Base-by-base conservation (phyloP, 2,797 vertebrate species). In the Poeciliopsis turneri region DNA sequence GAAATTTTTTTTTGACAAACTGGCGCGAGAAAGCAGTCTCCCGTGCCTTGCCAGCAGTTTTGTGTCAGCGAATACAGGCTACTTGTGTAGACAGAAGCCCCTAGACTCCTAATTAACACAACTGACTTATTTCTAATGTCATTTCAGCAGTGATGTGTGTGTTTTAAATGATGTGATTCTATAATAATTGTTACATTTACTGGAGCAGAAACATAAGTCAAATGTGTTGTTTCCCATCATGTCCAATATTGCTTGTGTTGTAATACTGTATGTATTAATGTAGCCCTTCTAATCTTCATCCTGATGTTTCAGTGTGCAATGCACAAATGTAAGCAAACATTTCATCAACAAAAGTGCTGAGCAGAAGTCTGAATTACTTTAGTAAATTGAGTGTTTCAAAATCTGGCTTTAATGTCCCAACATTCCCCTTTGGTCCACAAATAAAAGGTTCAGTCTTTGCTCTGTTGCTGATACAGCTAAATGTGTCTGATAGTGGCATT, bases 101-200 rank as follows among this genome's bases (percentile, higher is more conserved):
- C 55, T 64, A 64, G 79, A 76, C 53, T 71, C 66, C 57, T 61
- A 59, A 72, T 76, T 75, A 80, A 76, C 46, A 13, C 74, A 45
- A 39, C 16, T 76, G 36, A 80, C 68, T 53, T 61, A 64, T 77
- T 43, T 57, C 25, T n/a, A 46, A 15, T 66, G 43, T 25, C 49
- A 10, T 61, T 18, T 69, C 16, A 73, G 8, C 41, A 12, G 28
- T 55, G 41, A 1, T 57, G 68, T 20, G 47, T 51, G 18, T 51
- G 53, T 55, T 78, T 53, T 46, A 59, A 72, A 43, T 16, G 13
- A 13, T 51, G 18, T 12, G 9, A 49, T 36, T 28, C 18, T 45
- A 16, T 39, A 43, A n/a, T 25, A 41, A 25, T 41, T 43, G 39
- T 43, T 43, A 69, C 66, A 69, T 43, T n/a, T 15, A 69, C 11